These are phyloP conservation scores for Hirtodrosophila duncani DNA, from an alignment of 2,888 invertebrate genomes.

Conservation along the genomic window DNA sequence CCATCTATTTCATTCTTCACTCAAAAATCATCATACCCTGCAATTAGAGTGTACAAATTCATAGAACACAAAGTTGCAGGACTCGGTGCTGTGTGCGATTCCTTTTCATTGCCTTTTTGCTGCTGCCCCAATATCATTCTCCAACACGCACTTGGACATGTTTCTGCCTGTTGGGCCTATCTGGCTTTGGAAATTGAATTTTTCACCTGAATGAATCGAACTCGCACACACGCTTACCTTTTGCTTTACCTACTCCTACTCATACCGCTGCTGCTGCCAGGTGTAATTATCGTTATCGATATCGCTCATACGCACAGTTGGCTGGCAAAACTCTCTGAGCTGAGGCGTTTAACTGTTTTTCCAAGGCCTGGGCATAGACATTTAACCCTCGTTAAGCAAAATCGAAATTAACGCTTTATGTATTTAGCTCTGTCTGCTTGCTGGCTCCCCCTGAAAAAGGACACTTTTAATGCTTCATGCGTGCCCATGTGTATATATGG, in stretches of 20 bases:
- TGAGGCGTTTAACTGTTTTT: conserved; percentile 27
- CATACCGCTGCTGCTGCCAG: conserved; percentile 53
- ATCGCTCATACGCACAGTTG: conserved; percentile 65
- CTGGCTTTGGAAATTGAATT: conserved; percentile 55
- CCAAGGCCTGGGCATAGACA: conserved; percentile 17
- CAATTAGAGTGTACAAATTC: too few relatives aligned
- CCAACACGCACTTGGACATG: conserved; percentile 37
- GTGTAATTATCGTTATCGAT: conserved; percentile 68
- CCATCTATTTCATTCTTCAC: too few relatives aligned
- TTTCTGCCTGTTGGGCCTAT: conserved; percentile 28
- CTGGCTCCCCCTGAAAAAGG: conserved; percentile 46
- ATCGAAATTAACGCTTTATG: conserved; percentile 66
- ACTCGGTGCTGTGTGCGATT: too few relatives aligned
- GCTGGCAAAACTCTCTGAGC: conserved; percentile 24
- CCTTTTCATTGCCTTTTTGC: too few relatives aligned
- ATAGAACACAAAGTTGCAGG: too few relatives aligned
- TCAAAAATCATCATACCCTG: too few relatives aligned
- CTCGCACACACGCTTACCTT: background rate
- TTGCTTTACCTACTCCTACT: too few relatives aligned
- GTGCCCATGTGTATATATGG: background rate
- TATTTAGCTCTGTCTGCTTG: conserved; percentile 48
- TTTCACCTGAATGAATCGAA: conserved; percentile 58
- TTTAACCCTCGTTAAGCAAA: conserved; percentile 67
- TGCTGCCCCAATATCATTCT: too few relatives aligned
- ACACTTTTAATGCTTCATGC: conserved; percentile 65